Evolutionary conservation across 2,113 vertebrate genomes (phyloP), one percentile per base, ranked within the genome.

Genomic region (Gila orcuttii): DNA sequence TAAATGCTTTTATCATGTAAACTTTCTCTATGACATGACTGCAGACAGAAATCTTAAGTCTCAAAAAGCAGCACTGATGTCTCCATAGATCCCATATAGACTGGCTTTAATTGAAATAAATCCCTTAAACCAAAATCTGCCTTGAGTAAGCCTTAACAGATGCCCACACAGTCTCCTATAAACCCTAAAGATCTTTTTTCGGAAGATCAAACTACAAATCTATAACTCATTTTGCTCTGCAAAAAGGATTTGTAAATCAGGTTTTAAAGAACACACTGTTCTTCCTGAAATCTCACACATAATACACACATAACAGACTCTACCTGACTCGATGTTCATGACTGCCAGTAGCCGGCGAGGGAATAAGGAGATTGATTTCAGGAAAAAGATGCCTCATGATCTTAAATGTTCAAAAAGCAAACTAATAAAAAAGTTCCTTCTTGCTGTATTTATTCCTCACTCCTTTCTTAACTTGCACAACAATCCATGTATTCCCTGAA

Each of bases 291-390:
- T 85, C 55, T 60, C 3, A 76, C 5, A 59, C 78, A 62, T 21
- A 75, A n/a, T 3, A 79, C 42, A 86, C 68, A 60, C 79, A 82
- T 69, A 84, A 84, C 69, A 84, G 42, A 59, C 13, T 85, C 87
- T 94, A 95, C 94, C 94, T 94, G 92, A 78, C 88, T 64, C 87
- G 90, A 90, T 88, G 87, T 89, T 89, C 86, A 23, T 79, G 88
- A 92, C 93, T 93, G 91, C 92, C 88, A 25, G 90, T 71, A 83
- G 86, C 86, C 90, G 91, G 83, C 91, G 90, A 36, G 91, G 93
- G 36, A 92, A 91, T 85, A 90, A 86, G 57, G 6, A 76, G 31
- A 36, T 79, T 68, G 45, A 88, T 55, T 59, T 77, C 75, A 33
- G 83, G 74, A n/a, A 60, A 84, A 75, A 71, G 33, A 64, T 86